phyloP scores from a whole-genome alignment of 2,888 invertebrate species.

The Drosophila anomelani region DNA sequence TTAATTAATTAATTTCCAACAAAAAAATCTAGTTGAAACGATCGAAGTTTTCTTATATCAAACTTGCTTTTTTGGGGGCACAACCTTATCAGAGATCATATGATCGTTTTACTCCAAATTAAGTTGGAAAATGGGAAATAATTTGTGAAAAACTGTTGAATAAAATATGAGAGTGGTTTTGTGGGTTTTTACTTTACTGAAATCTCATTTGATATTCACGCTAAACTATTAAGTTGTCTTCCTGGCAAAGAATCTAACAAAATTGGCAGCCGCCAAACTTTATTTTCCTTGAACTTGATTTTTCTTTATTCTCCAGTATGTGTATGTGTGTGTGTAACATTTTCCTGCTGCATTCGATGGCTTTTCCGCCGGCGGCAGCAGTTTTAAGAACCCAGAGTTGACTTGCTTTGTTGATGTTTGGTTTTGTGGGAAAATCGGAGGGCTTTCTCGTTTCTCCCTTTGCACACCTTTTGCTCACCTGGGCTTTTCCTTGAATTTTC shows the following conservation, averaged over 20 bases:
- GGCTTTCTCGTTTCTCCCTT: not conserved
- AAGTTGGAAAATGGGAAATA: not conserved
- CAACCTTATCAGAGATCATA: too few relatives aligned
- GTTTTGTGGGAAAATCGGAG: constrained; percentile 22
- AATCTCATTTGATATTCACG: constrained; percentile 3
- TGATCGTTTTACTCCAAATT: not conserved
- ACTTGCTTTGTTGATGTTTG: constrained; percentile 42
- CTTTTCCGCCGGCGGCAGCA: constrained; percentile 18
- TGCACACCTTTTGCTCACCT: too few relatives aligned
- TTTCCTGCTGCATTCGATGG: constrained; percentile 34
- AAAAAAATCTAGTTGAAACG: too few relatives aligned
- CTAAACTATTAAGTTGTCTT: constrained; percentile 14
- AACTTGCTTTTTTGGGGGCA: too few relatives aligned
- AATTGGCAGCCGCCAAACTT: constrained; percentile 28
- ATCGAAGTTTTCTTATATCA: too few relatives aligned
- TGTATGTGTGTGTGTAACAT: constrained; percentile 2
- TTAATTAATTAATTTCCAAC: too few relatives aligned
- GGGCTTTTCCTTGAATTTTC: not conserved
- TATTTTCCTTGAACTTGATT: constrained; percentile 30
- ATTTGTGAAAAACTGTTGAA: not conserved
- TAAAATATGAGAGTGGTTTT: constrained; percentile 3
- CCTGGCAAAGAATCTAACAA: not conserved
- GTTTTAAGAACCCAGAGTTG: constrained; percentile 8
- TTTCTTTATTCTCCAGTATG: not conserved
- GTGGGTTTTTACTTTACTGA: not conserved